Evolutionary conservation across 2,113 vertebrate genomes (phyloP), one percentile per base, ranked within the genome.

Genomic region (Hirundichthys speculiger): DNA sequence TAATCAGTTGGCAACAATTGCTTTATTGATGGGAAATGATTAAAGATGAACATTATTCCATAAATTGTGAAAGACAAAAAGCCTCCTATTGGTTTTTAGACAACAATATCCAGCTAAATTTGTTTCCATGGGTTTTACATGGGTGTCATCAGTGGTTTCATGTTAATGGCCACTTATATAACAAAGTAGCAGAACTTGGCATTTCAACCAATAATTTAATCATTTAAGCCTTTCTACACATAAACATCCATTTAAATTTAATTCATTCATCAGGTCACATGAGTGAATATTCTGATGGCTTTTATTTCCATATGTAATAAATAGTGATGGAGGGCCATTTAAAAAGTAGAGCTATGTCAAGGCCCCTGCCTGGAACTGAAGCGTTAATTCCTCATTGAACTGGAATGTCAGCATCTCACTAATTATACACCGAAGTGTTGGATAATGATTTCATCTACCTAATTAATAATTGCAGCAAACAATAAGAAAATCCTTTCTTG

Each of bases 391-490:
- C 16, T 67, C 64, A 73, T 67, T 49, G 43, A 77, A 75, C 19
- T 52, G 25, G 22, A 70, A 50, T 54, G 64, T 73, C 61, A 61
- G 75, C 73, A 76, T 64, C 56, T 67, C 69, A n/a, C 40, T 80
- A 80, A 80, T 86, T 71, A 75, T 51, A 54, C 22, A 55, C 71
- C 52, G 64, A 73, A 78, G 69, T 73, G 59, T 67, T 69, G 61
- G 75, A 65, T 72, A 79, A 79, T 82, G 63, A 80, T 58, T 72
- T 51, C 64, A 77, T 72, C 56, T 54, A 57, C 46, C 64, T 69
- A 73, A 82, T 84, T 70, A 85, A 70, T 62, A 62, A 70, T 73
- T 48, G 64, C 19, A 39, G 69, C 46, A 79, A 74, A 79, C 59
- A 85, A 75, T 67, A 75, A 54, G 46, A 75, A 72, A 73, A 58